These are phyloP conservation scores for Branchinecta lynchi DNA, from an alignment of 1,140 invertebrate species.

Conservation along the genomic window DNA sequence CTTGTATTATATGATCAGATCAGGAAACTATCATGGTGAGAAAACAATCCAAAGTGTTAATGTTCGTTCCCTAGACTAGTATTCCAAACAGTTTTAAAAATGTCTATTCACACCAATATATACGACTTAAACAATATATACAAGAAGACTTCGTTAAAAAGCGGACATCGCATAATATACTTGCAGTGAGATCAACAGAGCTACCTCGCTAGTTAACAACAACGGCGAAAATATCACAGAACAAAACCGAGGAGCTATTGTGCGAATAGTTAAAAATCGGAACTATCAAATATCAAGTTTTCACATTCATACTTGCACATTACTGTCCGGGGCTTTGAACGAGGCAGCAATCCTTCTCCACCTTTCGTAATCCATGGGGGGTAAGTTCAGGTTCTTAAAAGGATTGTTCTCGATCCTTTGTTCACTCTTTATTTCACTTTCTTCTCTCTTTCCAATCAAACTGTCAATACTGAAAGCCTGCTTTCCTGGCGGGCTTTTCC, in stretches of 20 bases:
- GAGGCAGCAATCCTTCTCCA: not conserved
- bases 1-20: too few species aligned
- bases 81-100: not conserved
- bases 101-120: conserved; percentile 7
- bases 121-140: not conserved
- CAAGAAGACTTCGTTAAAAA: not conserved
- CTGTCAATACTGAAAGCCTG: conserved; percentile 21
- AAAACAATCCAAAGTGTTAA: too few species aligned
- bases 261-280: not conserved
- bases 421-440: not conserved
- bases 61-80: too few species aligned
- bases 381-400: not conserved
- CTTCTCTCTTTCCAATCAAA: conserved; percentile 19
- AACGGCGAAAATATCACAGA: not conserved
- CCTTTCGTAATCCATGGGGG: not conserved
- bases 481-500: conserved; percentile 13
- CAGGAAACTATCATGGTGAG: too few species aligned
- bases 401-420: not conserved
- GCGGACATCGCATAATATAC: too few species aligned
- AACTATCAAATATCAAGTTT: not conserved
- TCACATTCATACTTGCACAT: too few species aligned
- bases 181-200: not conserved
- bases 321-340: too few species aligned
- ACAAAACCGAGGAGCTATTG: not conserved
- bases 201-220: not conserved